phyloP scores from a whole-genome alignment of 2,888 invertebrate species.

The Cancer borealis region DNA sequence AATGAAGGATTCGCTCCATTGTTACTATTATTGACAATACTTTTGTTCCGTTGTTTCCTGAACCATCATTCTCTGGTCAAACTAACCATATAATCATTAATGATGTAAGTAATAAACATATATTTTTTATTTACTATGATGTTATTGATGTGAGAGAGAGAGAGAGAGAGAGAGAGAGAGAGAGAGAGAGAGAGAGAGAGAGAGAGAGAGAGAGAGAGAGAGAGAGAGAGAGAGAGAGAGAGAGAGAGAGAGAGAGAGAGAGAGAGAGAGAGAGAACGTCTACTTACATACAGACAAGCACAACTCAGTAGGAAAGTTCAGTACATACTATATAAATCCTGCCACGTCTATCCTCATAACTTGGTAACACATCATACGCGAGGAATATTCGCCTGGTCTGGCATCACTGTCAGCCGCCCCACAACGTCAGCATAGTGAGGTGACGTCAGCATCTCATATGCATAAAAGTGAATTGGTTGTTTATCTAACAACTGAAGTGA shows the following conservation, averaged over 20 bases:
- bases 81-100: neutral
- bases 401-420: too few relatives aligned
- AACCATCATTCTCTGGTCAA: neutral
- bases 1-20: neutral
- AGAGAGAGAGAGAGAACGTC: too few relatives aligned
- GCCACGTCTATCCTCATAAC: too few relatives aligned
- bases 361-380: too few relatives aligned
- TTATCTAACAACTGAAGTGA: too few relatives aligned
- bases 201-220: conserved; percentile 49
- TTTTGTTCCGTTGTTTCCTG: neutral
- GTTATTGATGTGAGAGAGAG: neutral
- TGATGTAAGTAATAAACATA: neutral
- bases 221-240: conserved; percentile 50
- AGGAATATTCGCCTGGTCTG: too few relatives aligned
- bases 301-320: too few relatives aligned
- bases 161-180: neutral
- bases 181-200: conserved; percentile 31
- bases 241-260: conserved; percentile 36
- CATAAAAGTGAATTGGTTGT: neutral
- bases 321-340: too few relatives aligned
- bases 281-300: too few relatives aligned
- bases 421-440: neutral
- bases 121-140: neutral
- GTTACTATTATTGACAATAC: neutral
- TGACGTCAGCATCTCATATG: neutral